A percentile compares a stretch with the other conserved stretches of the same genome.
Conservation (phyloP, 1,140 invertebrate genomes). For the Lordiphosa stackelbergi region DNA sequence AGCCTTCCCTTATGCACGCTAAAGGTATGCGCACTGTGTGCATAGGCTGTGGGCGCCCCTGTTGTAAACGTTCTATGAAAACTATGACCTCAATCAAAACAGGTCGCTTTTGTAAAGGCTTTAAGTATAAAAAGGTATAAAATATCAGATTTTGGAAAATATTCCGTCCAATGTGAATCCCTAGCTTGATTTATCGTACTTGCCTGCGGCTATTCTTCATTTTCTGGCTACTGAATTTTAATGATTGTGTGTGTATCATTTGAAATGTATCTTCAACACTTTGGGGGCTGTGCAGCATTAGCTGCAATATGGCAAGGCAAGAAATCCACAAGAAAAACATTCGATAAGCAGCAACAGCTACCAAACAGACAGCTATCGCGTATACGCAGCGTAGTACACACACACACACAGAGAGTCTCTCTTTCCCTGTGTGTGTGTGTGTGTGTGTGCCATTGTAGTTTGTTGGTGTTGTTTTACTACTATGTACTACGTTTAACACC, state of each 20-base stretch:
- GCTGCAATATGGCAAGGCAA: slow-evolving; percentile 12
- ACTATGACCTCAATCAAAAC: no score
- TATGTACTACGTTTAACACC: slow-evolving; percentile 65
- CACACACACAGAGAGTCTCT: slow-evolving; percentile 9
- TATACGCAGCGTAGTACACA: slow-evolving; percentile 62
- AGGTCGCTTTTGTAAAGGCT: no score
- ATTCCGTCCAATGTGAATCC: no score
- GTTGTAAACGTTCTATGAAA: no score
- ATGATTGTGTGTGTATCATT: slow-evolving; percentile 7
- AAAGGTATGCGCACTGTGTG: no score
- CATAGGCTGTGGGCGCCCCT: no score
- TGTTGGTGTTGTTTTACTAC: slow-evolving; percentile 37
- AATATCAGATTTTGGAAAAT: no score
- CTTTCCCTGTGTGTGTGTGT: slow-evolving; percentile 14
- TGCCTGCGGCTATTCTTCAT: neutral
- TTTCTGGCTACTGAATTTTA: slow-evolving; percentile 23
- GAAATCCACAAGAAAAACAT: slow-evolving; percentile 18
- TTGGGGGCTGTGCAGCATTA: slow-evolving; percentile 4
- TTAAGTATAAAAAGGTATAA: no score
- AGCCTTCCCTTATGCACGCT: no score
- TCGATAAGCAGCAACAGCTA: slow-evolving; percentile 41
- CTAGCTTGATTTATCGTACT: neutral
- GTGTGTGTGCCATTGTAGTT: slow-evolving; percentile 24
- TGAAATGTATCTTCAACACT: slow-evolving; percentile 1
- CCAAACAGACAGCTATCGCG: slow-evolving; percentile 46